A percentile compares a stretch with the other conserved stretches of the same genome.
These are phyloP conservation scores for Hypotaenidia philippensis DNA, from an alignment of 2,797 vertebrate genomes.

Conservation along the genomic window DNA sequence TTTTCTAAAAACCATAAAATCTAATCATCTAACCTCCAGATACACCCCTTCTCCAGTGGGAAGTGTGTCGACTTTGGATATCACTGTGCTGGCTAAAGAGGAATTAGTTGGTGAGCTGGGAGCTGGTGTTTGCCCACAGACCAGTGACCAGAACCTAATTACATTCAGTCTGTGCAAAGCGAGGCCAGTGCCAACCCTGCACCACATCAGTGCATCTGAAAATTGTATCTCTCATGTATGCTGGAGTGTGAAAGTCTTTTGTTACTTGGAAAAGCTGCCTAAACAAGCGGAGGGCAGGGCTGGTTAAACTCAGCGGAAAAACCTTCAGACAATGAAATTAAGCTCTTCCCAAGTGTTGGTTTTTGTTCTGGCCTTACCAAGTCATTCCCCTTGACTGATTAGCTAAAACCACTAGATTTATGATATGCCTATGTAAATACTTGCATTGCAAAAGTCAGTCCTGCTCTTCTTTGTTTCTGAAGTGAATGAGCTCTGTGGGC, in stretches of 20 bases:
- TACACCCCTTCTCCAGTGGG: background rate
- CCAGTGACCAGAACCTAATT: constrained; percentile 37
- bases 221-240: constrained; percentile 26
- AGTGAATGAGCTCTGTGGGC: background rate
- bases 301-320: constrained; percentile 43
- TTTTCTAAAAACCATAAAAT: background rate
- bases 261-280: constrained; percentile 54
- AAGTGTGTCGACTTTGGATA: background rate
- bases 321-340: constrained; percentile 65
- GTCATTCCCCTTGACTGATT: constrained; percentile 71
- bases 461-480: background rate
- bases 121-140: constrained; percentile 33
- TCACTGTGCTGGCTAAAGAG: background rate
- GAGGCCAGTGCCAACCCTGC: background rate
- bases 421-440: constrained; percentile 45
- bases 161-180: background rate
- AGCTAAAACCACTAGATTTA: constrained; percentile 56
- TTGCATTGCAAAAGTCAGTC: constrained; percentile 12
- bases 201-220: background rate
- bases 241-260: constrained; percentile 47
- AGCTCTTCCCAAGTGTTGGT: constrained; percentile 62
- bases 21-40: background rate
- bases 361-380: constrained; percentile 66
- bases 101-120: background rate
- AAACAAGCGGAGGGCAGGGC: constrained; percentile 14